These are phyloP conservation scores for Drosophila lacteicornis DNA, from an alignment of 1,140 invertebrate genomes.

Conservation along the genomic window DNA sequence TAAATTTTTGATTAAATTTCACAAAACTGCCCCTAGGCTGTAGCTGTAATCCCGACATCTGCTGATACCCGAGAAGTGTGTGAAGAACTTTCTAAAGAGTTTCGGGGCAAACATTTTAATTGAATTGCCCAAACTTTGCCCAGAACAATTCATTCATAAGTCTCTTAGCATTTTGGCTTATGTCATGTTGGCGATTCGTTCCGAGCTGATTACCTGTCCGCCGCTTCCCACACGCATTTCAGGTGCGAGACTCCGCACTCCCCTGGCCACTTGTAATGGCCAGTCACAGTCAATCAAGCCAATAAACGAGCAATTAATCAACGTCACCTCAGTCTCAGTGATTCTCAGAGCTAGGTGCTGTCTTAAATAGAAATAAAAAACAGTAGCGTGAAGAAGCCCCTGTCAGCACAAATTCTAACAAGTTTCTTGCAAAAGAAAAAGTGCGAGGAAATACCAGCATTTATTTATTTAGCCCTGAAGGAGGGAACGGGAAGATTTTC, in stretches of 20 bases:
- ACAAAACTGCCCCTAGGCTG: background rate
- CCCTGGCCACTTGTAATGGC: conserved; percentile 52
- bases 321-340: conserved; percentile 35
- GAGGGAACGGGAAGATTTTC: conserved; percentile 42
- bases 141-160: conserved; percentile 47
- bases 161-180: conserved; percentile 69
- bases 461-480: conserved; percentile 6
- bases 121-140: conserved; percentile 36
- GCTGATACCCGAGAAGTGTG: conserved; percentile 43
- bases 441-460: conserved; percentile 27
- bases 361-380: background rate
- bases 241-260: conserved; percentile 2
- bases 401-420: conserved; percentile 45
- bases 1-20: background rate
- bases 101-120: conserved; percentile 54
- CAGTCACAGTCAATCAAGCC: conserved; percentile 54
- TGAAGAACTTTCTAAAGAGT: conserved; percentile 56
- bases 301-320: conserved; percentile 76
- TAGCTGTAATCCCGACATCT: conserved; percentile 25
- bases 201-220: conserved; percentile 50
- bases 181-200: conserved; percentile 63
- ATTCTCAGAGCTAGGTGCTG: conserved; percentile 9
- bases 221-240: conserved; percentile 47
- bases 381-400: conserved; percentile 27
- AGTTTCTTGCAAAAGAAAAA: conserved; percentile 25